Base-by-base conservation (phyloP, 2,888 invertebrate species). In the Cryptophagus acutangulus region DNA sequence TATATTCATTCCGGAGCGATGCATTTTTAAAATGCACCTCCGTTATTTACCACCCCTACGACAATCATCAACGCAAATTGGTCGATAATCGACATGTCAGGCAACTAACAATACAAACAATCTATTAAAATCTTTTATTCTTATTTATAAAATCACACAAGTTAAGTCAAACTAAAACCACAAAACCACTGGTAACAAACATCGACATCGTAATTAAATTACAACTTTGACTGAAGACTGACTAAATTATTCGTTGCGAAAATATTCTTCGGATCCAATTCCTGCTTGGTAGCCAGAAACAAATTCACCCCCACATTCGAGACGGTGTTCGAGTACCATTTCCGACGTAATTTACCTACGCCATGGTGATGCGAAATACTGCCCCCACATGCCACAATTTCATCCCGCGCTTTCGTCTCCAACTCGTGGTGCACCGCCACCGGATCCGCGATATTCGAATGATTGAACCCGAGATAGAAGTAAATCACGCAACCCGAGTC, bases 341-440 rank as follows among this genome's bases (percentile, higher is more conserved):
- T 81, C 53, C 85, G 84, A 12, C 97, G 78, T 41, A 88, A 74
- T 69, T 99, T 99, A 0, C 97, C 97, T 9, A 97, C 84, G 1
- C 96, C 96, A 66, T 96, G 96, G 68, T 96, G 96, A 71, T 96
- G 96, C 0, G 95, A 95, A 54, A 97, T 78, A 50, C 92, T 93
- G 56, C 92, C 92, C 6, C 92, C 91, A 52, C 81, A 85, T 1
- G 87, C 84, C 33, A 97, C 72, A 48, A 97, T 94, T 70, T 95
- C 95, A 57, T 94, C 86, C 18, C 97, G 74, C 0, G 95, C 96
- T 24, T 79, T 78, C 28, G 81, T 80, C 71, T 97, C 96, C 36
- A 97, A 87, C 40, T 81, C 74, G 62, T 94, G 92, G 66, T 92
- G 95, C 0, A 84, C 75, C 2, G 75, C 71, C 86, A 24, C 85